These are phyloP conservation scores for Halichondria panicea DNA, from an alignment of 37 sponge, comb jelly and placozoan species.

Conservation along the genomic window DNA sequence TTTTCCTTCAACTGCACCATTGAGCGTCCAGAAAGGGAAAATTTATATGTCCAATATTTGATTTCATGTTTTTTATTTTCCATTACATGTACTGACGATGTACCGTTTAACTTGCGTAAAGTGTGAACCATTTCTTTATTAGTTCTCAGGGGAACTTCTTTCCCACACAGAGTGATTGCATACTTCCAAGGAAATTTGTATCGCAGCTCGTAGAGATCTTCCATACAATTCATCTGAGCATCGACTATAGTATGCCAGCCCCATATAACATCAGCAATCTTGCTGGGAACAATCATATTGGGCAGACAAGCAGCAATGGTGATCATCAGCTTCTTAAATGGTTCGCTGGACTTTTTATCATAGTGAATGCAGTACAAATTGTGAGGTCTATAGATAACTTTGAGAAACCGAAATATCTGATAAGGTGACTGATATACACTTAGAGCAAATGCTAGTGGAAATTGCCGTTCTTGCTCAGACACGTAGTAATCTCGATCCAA, in stretches of 20 bases:
- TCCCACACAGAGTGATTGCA: slow-evolving; percentile 55
- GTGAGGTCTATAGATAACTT: slow-evolving; percentile 36
- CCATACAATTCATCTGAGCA: slow-evolving; percentile 39
- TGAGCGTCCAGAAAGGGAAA: too few relatives aligned
- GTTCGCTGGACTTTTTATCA: slow-evolving; percentile 12
- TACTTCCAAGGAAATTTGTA: slow-evolving; percentile 47
- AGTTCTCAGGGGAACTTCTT: slow-evolving; percentile 56
- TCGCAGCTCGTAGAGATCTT: slow-evolving; percentile 3
- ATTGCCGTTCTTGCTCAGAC: slow-evolving; percentile 9
- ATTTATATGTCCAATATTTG: too few relatives aligned
- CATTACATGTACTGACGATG: slow-evolving; percentile 1
- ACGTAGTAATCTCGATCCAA: too few relatives aligned
- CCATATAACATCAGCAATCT: slow-evolving; percentile 12
- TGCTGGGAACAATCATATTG: slow-evolving; percentile 21
- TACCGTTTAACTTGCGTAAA: slow-evolving; percentile 22
- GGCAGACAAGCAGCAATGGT: slow-evolving; percentile 20
- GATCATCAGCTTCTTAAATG: background rate
- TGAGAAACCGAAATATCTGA: slow-evolving; percentile 31
- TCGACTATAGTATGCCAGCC: slow-evolving; percentile 20
- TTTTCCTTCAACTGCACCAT: too few relatives aligned
- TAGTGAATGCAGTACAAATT: slow-evolving; percentile 41
- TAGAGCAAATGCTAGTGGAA: slow-evolving; percentile 30
- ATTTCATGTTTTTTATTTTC: too few relatives aligned
- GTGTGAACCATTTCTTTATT: slow-evolving; percentile 48
- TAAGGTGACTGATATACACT: slow-evolving; percentile 8